phyloP scores from a whole-genome alignment of 1,140 invertebrate species.

The Episyrphus balteatus region DNA sequence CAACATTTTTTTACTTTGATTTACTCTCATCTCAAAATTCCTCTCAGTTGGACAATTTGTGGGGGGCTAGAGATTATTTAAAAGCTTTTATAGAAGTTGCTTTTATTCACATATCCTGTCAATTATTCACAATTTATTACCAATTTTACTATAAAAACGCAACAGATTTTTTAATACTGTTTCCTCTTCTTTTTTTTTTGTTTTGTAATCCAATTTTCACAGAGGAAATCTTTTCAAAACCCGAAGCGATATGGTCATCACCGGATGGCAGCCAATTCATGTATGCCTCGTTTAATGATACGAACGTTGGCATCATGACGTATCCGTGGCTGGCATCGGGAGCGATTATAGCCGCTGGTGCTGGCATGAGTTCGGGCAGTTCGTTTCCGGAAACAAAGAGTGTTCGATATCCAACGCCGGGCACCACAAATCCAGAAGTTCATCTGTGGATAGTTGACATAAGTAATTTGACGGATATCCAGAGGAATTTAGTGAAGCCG shows the following conservation, averaged over 20 bases:
- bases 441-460: conserved; percentile 69
- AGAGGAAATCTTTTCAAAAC: conserved; percentile 65
- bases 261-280: conserved; percentile 66
- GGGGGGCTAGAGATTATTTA: too few species aligned
- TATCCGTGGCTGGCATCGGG: conserved; percentile 61
- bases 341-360: conserved; percentile 39
- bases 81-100: too few species aligned
- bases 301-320: conserved; percentile 58
- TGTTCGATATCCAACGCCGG: conserved; percentile 70
- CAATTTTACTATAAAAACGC: too few species aligned
- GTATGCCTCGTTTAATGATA: conserved; percentile 82
- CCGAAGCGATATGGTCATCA: conserved; percentile 76
- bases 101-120: too few species aligned
- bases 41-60: too few species aligned
- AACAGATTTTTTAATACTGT: neutral
- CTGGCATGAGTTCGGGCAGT: conserved; percentile 28
- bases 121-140: too few species aligned
- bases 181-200: neutral
- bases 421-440: conserved; percentile 72
- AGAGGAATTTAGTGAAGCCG: conserved; percentile 53
- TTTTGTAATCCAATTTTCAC: conserved; percentile 21
- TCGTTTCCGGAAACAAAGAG: conserved; percentile 62
- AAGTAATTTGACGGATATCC: conserved; percentile 48
- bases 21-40: neutral
- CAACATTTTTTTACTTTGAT: too few species aligned